Conservation (phyloP, 2,113 vertebrate species). For the Podilymbus podiceps region DNA sequence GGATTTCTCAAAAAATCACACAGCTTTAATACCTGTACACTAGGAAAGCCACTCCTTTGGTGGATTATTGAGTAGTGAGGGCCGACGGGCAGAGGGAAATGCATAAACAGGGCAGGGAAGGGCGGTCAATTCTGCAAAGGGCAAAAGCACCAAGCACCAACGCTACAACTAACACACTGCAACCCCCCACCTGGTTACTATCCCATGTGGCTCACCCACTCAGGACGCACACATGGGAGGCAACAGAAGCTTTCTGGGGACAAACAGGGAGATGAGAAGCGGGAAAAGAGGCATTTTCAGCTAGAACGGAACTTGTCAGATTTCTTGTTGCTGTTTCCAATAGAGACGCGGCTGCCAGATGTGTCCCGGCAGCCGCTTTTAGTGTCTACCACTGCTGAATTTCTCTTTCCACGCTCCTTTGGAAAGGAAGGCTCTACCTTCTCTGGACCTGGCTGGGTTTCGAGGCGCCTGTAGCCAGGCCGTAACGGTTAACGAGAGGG, state of each 20-base stretch:
- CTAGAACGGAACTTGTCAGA: not conserved
- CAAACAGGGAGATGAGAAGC: constrained; percentile 47
- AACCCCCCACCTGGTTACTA: not conserved
- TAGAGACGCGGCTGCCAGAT: constrained; percentile 8
- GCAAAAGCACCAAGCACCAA: constrained; percentile 31
- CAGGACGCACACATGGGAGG: not conserved
- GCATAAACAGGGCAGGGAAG: not conserved
- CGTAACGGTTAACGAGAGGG: not conserved
- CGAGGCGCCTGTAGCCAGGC: not conserved
- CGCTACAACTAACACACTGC: not conserved
- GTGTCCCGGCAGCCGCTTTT: not conserved
- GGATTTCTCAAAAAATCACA: constrained; percentile 76
- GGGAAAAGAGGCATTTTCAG: constrained; percentile 48
- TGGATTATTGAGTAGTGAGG: not conserved
- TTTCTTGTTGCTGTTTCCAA: not conserved
- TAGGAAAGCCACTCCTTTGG: constrained; percentile 57
- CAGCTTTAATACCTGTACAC: constrained; percentile 71
- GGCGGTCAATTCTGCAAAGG: not conserved
- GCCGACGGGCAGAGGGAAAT: not conserved
- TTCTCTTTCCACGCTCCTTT: not conserved
- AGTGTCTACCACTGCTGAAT: not conserved
- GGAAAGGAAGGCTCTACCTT: not conserved
- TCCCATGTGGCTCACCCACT: not conserved
- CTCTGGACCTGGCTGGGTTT: not conserved
- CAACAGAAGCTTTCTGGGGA: constrained; percentile 25